phyloP scores from a whole-genome alignment of 2,113 vertebrate species.

The Miniopterus natalensis region DNA sequence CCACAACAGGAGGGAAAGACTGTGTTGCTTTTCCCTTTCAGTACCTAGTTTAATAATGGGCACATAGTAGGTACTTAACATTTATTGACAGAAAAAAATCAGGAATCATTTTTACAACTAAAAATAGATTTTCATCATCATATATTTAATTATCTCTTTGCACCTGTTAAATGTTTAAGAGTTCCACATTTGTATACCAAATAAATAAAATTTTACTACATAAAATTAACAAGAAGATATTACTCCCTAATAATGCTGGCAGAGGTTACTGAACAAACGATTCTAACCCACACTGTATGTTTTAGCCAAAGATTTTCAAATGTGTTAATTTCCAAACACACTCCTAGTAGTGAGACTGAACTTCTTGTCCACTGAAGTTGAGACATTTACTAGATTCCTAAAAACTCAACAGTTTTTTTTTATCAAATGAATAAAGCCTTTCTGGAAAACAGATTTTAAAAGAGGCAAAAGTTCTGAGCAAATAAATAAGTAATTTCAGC shows the following conservation, averaged over 20 bases:
- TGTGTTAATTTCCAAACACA: background rate
- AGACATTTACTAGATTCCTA: background rate
- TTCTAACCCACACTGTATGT: background rate
- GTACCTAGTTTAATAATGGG: background rate
- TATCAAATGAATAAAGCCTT: background rate
- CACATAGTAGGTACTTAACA: background rate
- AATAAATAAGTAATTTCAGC: background rate
- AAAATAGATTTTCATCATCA: background rate
- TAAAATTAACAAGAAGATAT: background rate
- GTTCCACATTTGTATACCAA: background rate
- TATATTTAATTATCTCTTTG: background rate
- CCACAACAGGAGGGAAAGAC: background rate
- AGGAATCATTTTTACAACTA: conserved; percentile 15
- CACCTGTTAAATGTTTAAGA: background rate
- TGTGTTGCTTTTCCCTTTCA: background rate
- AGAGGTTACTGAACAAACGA: background rate
- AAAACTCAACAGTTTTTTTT: background rate
- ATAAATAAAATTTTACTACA: conserved; percentile 50
- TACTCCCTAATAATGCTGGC: background rate
- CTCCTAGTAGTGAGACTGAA: background rate
- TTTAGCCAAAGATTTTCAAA: conserved; percentile 2
- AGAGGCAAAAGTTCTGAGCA: background rate
- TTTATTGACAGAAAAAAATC: background rate
- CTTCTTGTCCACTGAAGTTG: background rate
- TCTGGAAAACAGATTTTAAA: background rate